A percentile compares a stretch with the other conserved stretches of the same genome.
Conservation (phyloP, 2,113 vertebrate species). For the Camelus bactrianus region DNA sequence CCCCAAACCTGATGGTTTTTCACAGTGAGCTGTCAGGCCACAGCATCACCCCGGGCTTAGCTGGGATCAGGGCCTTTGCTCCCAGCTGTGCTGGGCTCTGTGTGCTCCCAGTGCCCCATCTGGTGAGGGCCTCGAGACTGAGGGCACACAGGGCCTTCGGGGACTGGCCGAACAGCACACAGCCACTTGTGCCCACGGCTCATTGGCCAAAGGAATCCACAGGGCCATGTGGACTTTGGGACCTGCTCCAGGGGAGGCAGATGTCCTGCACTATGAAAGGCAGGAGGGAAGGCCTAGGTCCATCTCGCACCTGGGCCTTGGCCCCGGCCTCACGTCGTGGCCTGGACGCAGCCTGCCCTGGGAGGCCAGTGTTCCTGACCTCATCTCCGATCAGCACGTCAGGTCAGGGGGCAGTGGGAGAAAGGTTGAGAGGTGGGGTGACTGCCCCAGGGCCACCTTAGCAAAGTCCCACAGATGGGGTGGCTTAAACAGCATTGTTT, state of each 20-base stretch:
- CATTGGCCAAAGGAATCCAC: background rate
- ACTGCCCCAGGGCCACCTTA: background rate
- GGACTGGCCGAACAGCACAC: background rate
- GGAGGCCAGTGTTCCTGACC: background rate
- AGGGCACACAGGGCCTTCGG: background rate
- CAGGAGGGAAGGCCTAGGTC: background rate
- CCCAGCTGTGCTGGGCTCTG: accelerated
- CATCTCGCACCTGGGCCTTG: background rate
- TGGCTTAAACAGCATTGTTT: too few species aligned
- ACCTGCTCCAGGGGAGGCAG: accelerated
- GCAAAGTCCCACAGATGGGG: too few species aligned
- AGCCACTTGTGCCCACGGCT: background rate
- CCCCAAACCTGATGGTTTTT: too few species aligned
- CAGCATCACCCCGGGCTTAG: accelerated
- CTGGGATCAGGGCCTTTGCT: background rate
- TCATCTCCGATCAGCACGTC: background rate
- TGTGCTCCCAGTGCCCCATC: background rate
- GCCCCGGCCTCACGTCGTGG: background rate
- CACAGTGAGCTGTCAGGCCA: background rate
- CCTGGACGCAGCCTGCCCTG: background rate
- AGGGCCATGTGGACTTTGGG: accelerated
- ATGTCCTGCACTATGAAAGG: too few species aligned
- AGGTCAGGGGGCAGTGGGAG: too few species aligned
- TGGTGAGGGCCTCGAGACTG: background rate
- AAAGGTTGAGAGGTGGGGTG: accelerated